Base-by-base conservation (phyloP, 2,888 invertebrate species). In the Stomorhina lunata region DNA sequence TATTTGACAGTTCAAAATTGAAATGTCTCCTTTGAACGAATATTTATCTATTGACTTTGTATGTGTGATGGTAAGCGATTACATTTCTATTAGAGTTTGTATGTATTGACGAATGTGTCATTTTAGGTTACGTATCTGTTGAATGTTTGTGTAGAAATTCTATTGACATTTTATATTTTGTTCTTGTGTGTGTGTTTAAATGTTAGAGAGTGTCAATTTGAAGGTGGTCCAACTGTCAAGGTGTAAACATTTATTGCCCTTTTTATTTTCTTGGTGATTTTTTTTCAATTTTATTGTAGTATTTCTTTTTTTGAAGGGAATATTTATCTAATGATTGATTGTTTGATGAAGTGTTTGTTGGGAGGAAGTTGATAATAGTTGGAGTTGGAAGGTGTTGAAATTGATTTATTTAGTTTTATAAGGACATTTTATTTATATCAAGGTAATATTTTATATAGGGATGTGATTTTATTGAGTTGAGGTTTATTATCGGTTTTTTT, bases 1-100 rank as follows among this genome's bases (percentile, higher is more conserved):
- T 59, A 75, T 76, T 81, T 76, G 81, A 81, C 81, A 81, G 77
- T 29, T 57, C 68, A 63, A 68, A 81, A 81, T 73, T 81, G 81
- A 77, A 77, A 77, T 72, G 55, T 81, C 55, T 57, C 9, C 29
- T 73, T 72, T 81, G 76, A 59, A 34, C 17, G 71, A 34, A 57
- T 66, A 69, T 65, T 73, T 80, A 69, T 80, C 63, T 63, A 40
- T 69, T 63, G 69, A 80, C 69, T 80, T 80, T 66, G 66, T 59
- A 7, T 45, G 29, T n/a, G n/a, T n/a, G n/a, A n/a, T n/a, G n/a
- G n/a, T n/a, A n/a, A n/a, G n/a, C n/a, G n/a, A n/a, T n/a, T n/a
- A n/a, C n/a, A n/a, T n/a, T n/a, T n/a, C n/a, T n/a, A 2, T 5
- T 12, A 29, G n/a, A 10, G 4, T 15, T n/a, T 48, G 7, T 27